Conservation (phyloP, 2,113 vertebrate species). For the Halichoerus grypus region DNA sequence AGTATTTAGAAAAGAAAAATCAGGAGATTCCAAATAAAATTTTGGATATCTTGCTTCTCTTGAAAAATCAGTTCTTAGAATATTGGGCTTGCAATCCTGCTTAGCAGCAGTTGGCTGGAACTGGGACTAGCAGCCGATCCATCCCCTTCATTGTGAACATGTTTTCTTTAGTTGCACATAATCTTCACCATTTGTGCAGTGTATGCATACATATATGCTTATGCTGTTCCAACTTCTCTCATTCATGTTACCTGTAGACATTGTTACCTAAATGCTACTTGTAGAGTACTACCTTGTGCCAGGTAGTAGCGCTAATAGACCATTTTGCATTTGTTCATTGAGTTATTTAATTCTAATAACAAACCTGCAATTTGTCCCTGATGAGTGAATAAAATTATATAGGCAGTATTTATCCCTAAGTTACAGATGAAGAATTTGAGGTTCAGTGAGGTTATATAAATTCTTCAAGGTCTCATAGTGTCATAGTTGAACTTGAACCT, state of each 20-base stretch:
- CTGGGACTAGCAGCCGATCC: neutral
- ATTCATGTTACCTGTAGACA: neutral
- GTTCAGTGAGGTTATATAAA: conserved; percentile 17
- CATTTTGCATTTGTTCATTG: neutral
- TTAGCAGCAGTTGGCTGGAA: neutral
- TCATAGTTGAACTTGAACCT: conserved; percentile 54
- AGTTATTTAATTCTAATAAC: conserved; percentile 51
- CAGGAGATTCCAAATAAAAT: conserved; percentile 56
- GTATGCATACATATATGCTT: neutral
- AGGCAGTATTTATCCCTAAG: neutral
- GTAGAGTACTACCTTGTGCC: neutral
- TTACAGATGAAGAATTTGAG: conserved; percentile 55
- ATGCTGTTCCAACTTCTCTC: neutral
- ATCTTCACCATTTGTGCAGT: neutral
- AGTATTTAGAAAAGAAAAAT: conserved; percentile 59
- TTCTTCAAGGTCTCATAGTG: conserved; percentile 5
- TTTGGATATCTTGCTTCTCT: conserved; percentile 28
- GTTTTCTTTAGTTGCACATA: conserved; percentile 35
- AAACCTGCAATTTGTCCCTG: neutral
- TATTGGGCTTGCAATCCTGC: neutral
- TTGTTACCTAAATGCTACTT: neutral
- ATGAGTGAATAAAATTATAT: conserved; percentile 45
- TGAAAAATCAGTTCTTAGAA: conserved; percentile 39
- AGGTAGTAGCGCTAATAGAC: conserved; percentile 12
- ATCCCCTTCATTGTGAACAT: neutral